phyloP scores from a whole-genome alignment of 2,888 invertebrate genomes.

The Phanerotoma sp. region DNA sequence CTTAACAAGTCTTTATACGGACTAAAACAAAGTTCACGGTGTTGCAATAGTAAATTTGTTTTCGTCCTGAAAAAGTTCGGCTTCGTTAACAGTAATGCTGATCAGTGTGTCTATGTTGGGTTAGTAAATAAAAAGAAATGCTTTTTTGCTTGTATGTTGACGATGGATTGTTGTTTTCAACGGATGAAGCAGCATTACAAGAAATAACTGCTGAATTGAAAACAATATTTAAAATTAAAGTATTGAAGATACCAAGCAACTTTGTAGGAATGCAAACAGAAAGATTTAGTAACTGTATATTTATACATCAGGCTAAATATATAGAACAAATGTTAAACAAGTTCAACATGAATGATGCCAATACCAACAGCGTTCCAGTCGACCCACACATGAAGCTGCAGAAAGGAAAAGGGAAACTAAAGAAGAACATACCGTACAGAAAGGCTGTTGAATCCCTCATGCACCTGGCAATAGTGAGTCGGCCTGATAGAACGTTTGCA shows the following conservation, averaged over 20 bases:
- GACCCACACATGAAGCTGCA: too few species aligned
- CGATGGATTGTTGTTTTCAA: background rate
- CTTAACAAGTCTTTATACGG: too few species aligned
- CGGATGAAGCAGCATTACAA: background rate
- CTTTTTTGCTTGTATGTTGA: background rate
- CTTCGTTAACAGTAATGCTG: constrained; percentile 6
- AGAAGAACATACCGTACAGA: background rate
- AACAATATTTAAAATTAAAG: background rate
- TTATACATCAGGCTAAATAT: too few species aligned
- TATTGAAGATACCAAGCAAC: background rate
- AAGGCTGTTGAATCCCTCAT: background rate
- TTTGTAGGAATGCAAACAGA: constrained; percentile 1
- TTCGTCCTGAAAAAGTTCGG: constrained; percentile 15
- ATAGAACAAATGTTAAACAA: too few species aligned
- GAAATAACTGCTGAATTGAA: background rate
- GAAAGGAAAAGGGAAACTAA: too few species aligned
- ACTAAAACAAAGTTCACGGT: constrained; percentile 30
- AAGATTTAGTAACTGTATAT: background rate
- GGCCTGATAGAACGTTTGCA: constrained; percentile 11
- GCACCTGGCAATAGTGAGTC: background rate
- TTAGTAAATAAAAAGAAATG: background rate
- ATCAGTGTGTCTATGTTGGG: background rate
- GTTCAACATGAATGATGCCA: too few species aligned
- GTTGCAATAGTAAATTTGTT: constrained; percentile 25
- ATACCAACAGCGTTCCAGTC: too few species aligned